These are phyloP conservation scores for Euglossa dilemma DNA, from an alignment of 1,140 invertebrate genomes.

Conservation along the genomic window DNA sequence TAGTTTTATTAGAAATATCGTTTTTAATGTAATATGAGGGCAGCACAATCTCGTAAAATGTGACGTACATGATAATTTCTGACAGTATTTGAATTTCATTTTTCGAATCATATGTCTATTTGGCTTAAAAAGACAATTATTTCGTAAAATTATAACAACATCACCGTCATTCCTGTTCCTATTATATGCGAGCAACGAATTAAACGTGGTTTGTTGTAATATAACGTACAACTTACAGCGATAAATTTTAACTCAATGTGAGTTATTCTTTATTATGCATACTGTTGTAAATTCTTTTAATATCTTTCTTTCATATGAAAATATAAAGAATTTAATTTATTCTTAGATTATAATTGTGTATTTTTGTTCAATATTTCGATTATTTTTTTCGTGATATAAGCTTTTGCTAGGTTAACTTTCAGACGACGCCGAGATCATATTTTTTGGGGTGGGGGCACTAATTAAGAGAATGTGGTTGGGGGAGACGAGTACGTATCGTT, in stretches of 20 bases:
- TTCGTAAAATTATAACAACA: not conserved
- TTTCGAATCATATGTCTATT: slow-evolving; percentile 21
- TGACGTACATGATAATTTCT: slow-evolving; percentile 59
- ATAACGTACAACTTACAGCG: slow-evolving; percentile 7
- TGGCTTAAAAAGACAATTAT: not conserved
- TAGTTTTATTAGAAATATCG: not conserved
- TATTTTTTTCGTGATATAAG: not conserved
- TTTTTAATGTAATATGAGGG: slow-evolving; percentile 17
- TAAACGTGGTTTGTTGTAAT: not conserved
- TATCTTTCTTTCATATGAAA: not conserved
- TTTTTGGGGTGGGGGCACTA: slow-evolving; percentile 67
- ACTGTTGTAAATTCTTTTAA: not conserved
- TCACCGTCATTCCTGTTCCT: not conserved
- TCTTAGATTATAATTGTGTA: not conserved
- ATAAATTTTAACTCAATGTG: slow-evolving; percentile 31
- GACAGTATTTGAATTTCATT: slow-evolving; percentile 67
- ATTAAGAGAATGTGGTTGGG: slow-evolving; percentile 60
- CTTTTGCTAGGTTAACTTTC: slow-evolving; percentile 63
- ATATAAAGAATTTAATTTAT: not conserved
- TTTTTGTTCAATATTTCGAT: not conserved
- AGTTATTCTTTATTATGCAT: slow-evolving; percentile 9
- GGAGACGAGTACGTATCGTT: slow-evolving; percentile 47
- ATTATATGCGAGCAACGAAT: slow-evolving; percentile 19
- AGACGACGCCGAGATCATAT: slow-evolving; percentile 64
- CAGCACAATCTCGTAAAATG: slow-evolving; percentile 63